Evolutionary conservation across 2,888 invertebrate genomes (phyloP).

Genomic region (Lycaena phlaeas): DNA sequence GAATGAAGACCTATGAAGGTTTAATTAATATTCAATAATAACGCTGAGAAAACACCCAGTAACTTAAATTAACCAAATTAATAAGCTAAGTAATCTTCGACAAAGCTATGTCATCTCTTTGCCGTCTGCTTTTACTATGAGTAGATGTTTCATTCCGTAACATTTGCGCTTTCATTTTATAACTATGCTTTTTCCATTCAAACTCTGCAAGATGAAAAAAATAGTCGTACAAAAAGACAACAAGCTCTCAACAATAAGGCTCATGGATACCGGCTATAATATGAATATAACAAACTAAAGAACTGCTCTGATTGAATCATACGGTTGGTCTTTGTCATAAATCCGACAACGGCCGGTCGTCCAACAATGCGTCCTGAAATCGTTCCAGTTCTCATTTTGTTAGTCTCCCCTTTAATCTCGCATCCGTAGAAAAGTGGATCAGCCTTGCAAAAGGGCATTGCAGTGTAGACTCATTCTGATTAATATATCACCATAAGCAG

Average conservation of each 20-base stretch:
- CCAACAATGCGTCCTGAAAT: constrained; percentile 71
- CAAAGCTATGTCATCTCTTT: constrained; percentile 10
- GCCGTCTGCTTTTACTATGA: constrained; percentile 4
- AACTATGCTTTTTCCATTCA: constrained; percentile 16
- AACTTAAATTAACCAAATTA: constrained; percentile 2
- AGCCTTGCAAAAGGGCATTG: constrained; percentile 67
- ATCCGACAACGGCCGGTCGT: constrained; percentile 66
- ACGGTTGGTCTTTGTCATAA: constrained; percentile 71
- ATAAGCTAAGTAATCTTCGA: constrained; percentile 10
- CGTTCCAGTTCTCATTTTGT: constrained; percentile 73
- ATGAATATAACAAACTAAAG: constrained; percentile 71
- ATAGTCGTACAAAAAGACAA: constrained; percentile 37
- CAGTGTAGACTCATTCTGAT: constrained; percentile 61
- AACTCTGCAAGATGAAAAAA: constrained; percentile 19
- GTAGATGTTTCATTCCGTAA: constrained; percentile 7
- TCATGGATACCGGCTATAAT: constrained; percentile 50
- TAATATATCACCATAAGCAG: constrained; percentile 48
- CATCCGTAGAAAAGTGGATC: constrained; percentile 71
- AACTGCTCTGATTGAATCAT: constrained; percentile 70
- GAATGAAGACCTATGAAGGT: too few relatives aligned
- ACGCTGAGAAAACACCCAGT: background rate
- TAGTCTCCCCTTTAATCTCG: constrained; percentile 71
- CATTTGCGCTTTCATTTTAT: constrained; percentile 15
- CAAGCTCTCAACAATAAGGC: constrained; percentile 55
- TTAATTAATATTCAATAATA: too few relatives aligned